phyloP scores from a whole-genome alignment of 1,140 invertebrate species.

The Brachionus asplanchnoidis region DNA sequence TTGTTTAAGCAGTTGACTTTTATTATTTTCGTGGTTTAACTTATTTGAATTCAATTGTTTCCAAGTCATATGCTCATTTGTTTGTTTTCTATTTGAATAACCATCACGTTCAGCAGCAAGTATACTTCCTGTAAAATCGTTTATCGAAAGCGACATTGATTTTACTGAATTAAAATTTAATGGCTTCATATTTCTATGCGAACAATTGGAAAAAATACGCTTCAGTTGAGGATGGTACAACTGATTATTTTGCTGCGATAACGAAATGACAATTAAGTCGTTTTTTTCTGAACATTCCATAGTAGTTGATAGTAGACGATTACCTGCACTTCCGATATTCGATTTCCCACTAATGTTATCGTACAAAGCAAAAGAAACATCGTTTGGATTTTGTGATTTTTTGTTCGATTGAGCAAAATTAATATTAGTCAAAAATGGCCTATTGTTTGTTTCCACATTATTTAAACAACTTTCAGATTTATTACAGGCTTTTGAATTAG shows the following conservation, averaged over 20 bases:
- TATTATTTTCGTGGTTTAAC: too few relatives aligned
- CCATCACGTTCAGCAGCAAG: neutral
- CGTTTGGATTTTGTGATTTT: neutral
- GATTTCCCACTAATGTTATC: constrained; percentile 14
- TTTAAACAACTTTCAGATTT: too few relatives aligned
- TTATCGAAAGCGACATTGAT: neutral
- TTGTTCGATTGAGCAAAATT: neutral
- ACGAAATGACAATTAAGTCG: neutral
- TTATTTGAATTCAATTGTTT: neutral
- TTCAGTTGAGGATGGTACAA: constrained; percentile 8
- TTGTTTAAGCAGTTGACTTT: too few relatives aligned
- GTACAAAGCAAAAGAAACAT: neutral
- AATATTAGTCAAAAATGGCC: too few relatives aligned
- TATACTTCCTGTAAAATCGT: constrained; percentile 25
- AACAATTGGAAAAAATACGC: neutral
- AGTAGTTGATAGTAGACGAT: neutral
- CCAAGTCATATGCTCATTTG: neutral
- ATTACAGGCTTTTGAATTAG: too few relatives aligned
- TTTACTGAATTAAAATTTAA: neutral
- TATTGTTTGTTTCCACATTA: too few relatives aligned
- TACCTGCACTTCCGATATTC: neutral
- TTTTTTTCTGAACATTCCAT: neutral
- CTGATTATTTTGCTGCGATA: neutral
- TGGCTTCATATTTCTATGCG: neutral
- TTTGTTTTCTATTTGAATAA: neutral